Evolutionary conservation across 2,797 vertebrate species (phyloP), one percentile per base, ranked within the genome.

Genomic region (Numenius phaeopus): DNA sequence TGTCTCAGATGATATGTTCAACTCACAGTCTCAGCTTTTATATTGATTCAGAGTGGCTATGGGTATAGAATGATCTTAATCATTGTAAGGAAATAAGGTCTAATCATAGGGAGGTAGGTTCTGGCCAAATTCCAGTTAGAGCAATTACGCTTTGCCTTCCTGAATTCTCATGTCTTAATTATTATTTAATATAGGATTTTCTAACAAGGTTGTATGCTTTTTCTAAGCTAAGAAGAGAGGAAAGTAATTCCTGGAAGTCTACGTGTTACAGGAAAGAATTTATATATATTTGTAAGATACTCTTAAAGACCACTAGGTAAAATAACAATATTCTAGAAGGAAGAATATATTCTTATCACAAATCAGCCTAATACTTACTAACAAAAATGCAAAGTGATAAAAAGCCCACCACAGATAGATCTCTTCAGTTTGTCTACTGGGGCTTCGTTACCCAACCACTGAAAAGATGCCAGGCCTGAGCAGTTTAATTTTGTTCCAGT

Each of bases 401-500:
- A 14, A 10, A 16, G 3, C 20, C 39, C 24, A 57, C 20, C 34
- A 65, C 9, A n/a, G 55, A 58, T 21, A 66, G 42, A 84, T 71
- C n/a, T 67, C 44, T 50, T 62, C 9, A 29, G 61, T 77, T 69
- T 75, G 40, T 34, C 70, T 64, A 58, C 3, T n/a, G 14, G 27
- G 57, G 21, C n/a, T 72, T 80, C 37, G 26, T 70, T 19, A 32
- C 47, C 29, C 42, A 12, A 69, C 77, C 59, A 49, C 14, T 70
- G 83, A 78, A 86, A 82, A 75, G 89, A 85, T 84, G 40, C 89
- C 95, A 92, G 94, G 84, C 59, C 89, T 92, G 81, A 94, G 72
- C 37, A 87, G 54, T 70, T 90, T 94, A 82, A 77, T 80, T 73
- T 90, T 88, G 58, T 77, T 87, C 69, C 93, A 78, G 3, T 90